These are phyloP conservation scores for Protonemura montana DNA, from an alignment of 2,888 invertebrate species.

Conservation along the genomic window DNA sequence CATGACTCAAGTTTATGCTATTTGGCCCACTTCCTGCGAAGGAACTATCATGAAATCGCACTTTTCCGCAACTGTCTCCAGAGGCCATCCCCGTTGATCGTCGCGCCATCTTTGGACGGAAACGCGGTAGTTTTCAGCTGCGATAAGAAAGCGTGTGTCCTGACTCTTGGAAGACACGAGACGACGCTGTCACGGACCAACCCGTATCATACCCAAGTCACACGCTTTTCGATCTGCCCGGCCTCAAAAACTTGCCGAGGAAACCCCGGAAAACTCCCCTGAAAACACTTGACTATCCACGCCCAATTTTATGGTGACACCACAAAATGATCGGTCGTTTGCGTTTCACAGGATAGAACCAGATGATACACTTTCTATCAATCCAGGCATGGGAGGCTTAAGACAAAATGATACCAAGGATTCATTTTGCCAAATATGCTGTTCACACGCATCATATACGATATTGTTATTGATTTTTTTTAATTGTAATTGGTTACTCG, in stretches of 20 bases:
- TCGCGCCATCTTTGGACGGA: conserved; percentile 1
- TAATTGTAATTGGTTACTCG: too few relatives aligned
- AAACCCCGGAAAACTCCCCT: conserved; percentile 7
- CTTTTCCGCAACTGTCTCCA: neutral
- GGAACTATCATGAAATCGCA: neutral
- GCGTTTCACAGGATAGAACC: neutral
- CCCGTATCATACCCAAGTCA: neutral
- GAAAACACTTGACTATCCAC: neutral
- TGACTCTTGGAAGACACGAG: conserved; percentile 8
- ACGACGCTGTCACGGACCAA: neutral
- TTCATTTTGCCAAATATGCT: too few relatives aligned
- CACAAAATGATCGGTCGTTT: neutral
- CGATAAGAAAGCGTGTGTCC: conserved; percentile 33
- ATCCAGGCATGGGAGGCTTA: too few relatives aligned
- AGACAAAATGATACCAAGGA: too few relatives aligned
- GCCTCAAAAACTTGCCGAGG: neutral
- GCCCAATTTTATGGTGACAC: conserved; percentile 40
- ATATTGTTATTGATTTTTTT: too few relatives aligned
- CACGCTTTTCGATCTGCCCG: neutral
- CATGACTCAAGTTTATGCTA: neutral
- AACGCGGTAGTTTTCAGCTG: conserved; percentile 20
- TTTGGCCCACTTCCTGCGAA: neutral
- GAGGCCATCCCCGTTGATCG: neutral
- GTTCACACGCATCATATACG: too few relatives aligned
- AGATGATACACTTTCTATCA: neutral